These are phyloP conservation scores for Semicossyphus pulcher DNA, from an alignment of 2,113 vertebrate species.

Conservation along the genomic window DNA sequence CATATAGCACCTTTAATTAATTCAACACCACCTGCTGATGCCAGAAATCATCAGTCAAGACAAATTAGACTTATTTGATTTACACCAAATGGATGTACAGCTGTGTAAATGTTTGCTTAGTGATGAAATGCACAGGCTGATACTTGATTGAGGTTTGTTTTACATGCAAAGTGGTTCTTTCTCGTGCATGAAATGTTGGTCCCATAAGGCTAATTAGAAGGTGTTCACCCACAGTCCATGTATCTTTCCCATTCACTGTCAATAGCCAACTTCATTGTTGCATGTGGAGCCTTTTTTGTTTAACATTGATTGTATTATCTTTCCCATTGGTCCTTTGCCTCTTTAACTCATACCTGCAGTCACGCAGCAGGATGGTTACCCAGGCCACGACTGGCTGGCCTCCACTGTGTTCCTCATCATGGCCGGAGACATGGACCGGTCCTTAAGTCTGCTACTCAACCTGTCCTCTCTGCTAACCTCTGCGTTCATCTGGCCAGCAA, in stretches of 20 bases:
- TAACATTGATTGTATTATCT: not conserved
- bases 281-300: not conserved
- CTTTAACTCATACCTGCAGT: conserved; percentile 86
- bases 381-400: conserved; percentile 92
- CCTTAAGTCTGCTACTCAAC: conserved; percentile 84
- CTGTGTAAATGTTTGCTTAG: conserved; percentile 1
- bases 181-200: conserved; percentile 4
- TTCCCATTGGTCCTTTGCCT: conserved; percentile 43
- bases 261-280: not conserved
- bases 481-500: conserved; percentile 91
- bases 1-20: too few species aligned
- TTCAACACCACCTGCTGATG: not conserved
- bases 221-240: too few species aligned
- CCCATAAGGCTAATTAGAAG: not conserved
- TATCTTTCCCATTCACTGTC: not conserved
- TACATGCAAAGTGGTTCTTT: not conserved
- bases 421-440: conserved; percentile 86
- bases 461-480: conserved; percentile 89
- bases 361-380: conserved; percentile 80
- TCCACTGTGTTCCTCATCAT: conserved; percentile 92
- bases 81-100: not conserved
- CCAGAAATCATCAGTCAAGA: not conserved
- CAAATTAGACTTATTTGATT: not conserved
- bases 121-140: not conserved
- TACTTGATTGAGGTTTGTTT: not conserved